Base-by-base conservation (phyloP, 2,888 invertebrate genomes). In the Beris chalybata region DNA sequence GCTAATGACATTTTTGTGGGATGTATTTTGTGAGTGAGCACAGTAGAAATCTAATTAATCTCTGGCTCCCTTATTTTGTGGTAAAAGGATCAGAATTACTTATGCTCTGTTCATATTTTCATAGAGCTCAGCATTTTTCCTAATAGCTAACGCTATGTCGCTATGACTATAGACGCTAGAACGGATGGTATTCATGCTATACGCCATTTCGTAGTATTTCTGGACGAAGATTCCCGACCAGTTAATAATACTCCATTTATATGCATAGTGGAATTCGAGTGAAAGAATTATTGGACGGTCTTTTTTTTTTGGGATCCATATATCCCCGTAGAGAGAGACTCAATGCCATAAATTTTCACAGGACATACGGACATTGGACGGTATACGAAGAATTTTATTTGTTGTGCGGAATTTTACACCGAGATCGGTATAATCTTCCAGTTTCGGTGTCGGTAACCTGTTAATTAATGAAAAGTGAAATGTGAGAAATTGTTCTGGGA, bases 201-300 rank as follows among this genome's bases (percentile, higher is more conserved):
- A 22, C n/a, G 15, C 22, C 52, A 15, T 52, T n/a, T 11, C 9
- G 9, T 4, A 52, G 15, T 13, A 52, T n/a, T 15, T 12, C 52
- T 61, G 61, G 22, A 61, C 50, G 50, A 52, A 61, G 61, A 61
- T 50, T 52, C 52, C 50, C 50, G 50, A 32, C 38, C 52, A 61
- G 61, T 61, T 61, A 61, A 61, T 61, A 61, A 61, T 61, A 61
- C 50, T 61, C 61, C 50, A 61, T 61, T 61, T 61, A 61, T 61
- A 61, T 61, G 61, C 61, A 61, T 50, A 61, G 61, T 61, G 61
- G 61, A 61, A 61, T 61, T 61, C 52, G 38, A 61, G 50, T 52
- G 38, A 22, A 50, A 50, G 61, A 61, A 61, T 61, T 61, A 61
- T 61, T 61, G 61, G 52, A 61, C 61, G 38, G 22, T 59, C n/a